Conservation (phyloP, 2,113 vertebrate genomes). For the Nannospalax galili region DNA sequence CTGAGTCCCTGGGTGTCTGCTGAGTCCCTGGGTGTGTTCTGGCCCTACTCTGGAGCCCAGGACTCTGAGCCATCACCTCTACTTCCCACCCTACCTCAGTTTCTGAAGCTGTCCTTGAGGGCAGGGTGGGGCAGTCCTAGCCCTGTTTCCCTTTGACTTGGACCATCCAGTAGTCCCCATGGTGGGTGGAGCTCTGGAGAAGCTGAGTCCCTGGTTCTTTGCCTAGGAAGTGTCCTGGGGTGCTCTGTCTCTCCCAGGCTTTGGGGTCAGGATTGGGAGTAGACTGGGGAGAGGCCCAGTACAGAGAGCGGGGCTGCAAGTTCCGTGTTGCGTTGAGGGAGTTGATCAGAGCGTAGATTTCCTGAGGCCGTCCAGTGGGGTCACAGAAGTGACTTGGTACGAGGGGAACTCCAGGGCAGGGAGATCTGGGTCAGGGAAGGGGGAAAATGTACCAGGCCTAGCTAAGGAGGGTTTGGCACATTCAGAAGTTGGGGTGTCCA, state of each 20-base stretch:
- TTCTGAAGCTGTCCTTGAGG: neutral
- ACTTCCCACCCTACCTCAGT: neutral
- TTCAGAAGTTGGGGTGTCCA: neutral
- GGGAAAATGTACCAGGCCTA: neutral
- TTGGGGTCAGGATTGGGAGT: neutral
- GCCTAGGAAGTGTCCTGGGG: neutral
- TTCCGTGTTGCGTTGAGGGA: neutral
- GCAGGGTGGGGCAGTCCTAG: rapidly evolving
- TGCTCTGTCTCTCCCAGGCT: no score
- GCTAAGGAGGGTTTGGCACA: neutral
- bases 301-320: rapidly evolving
- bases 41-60: neutral
- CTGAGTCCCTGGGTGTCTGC: neutral
- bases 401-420: neutral
- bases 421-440: neutral
- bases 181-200: neutral
- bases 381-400: neutral
- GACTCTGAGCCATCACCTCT: neutral
- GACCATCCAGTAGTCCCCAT: neutral
- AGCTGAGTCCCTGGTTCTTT: neutral
- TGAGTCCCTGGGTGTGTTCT: neutral
- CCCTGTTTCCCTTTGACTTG: rapidly evolving
- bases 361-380: neutral
- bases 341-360: neutral
- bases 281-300: no score